Conservation (phyloP, 1,140 invertebrate species). For the Diuraphis noxia region DNA sequence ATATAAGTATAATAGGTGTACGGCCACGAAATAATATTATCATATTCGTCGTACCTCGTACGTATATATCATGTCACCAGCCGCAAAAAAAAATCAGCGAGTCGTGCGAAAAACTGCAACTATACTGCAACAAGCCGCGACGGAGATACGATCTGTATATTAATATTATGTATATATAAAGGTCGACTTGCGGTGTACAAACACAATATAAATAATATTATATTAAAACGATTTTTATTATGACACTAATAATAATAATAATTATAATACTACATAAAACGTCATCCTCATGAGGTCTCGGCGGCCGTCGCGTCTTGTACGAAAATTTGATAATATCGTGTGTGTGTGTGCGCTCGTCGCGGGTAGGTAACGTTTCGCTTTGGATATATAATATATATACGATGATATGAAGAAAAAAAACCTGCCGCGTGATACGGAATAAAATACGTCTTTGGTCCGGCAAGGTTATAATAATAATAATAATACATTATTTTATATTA, state of each 20-base stretch:
- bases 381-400: background rate
- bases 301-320: background rate
- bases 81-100: too few relatives aligned
- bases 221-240: background rate
- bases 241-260: background rate
- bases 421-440: background rate
- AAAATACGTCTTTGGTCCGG: slow-evolving; percentile 27
- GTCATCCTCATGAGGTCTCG: background rate
- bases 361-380: background rate
- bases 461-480: slow-evolving; percentile 22
- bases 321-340: background rate
- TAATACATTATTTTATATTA: background rate
- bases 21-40: too few relatives aligned
- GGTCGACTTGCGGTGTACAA: too few relatives aligned
- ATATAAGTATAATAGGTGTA: too few relatives aligned
- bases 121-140: too few relatives aligned
- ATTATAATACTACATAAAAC: background rate
- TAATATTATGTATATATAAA: too few relatives aligned
- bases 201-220: too few relatives aligned
- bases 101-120: too few relatives aligned
- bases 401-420: background rate
- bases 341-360: background rate
- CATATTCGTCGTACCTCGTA: too few relatives aligned
- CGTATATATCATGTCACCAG: too few relatives aligned
- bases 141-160: too few relatives aligned